Evolutionary conservation across 1,140 invertebrate genomes (phyloP).

Genomic region (Nasonia giraulti): DNA sequence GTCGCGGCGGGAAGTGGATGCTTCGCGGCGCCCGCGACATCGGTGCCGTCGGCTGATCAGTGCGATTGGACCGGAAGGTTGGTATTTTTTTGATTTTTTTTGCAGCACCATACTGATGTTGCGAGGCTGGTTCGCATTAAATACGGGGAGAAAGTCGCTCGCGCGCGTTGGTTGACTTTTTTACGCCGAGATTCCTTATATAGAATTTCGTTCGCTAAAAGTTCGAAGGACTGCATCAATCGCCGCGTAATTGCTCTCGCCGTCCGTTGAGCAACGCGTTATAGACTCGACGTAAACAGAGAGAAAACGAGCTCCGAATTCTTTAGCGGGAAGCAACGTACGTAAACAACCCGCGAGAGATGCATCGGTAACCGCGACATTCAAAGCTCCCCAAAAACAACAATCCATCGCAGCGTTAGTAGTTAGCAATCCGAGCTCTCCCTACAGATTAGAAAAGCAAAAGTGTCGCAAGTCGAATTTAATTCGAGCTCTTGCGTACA

Average conservation of each 20-base stretch:
- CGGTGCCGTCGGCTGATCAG: conserved; percentile 66
- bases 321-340: no score
- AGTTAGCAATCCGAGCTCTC: neutral
- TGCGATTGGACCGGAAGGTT: conserved; percentile 73
- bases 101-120: no score
- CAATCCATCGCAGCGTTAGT: neutral
- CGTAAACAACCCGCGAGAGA: no score
- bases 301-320: no score
- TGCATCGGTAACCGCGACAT: neutral
- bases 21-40: conserved; percentile 57
- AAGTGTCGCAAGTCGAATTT: neutral
- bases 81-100: conserved; percentile 49
- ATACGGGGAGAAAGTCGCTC: neutral
- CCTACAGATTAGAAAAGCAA: conserved; percentile 1
- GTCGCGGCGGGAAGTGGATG: neutral
- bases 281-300: no score
- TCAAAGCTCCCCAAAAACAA: no score
- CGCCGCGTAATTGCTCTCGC: no score
- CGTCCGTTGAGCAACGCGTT: no score
- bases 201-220: neutral
- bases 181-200: neutral
- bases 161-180: neutral
- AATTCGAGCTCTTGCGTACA: neutral
- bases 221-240: no score
- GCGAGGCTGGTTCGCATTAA: no score